phyloP scores from a whole-genome alignment of 2,113 vertebrate species.

The Phoenicopterus ruber region DNA sequence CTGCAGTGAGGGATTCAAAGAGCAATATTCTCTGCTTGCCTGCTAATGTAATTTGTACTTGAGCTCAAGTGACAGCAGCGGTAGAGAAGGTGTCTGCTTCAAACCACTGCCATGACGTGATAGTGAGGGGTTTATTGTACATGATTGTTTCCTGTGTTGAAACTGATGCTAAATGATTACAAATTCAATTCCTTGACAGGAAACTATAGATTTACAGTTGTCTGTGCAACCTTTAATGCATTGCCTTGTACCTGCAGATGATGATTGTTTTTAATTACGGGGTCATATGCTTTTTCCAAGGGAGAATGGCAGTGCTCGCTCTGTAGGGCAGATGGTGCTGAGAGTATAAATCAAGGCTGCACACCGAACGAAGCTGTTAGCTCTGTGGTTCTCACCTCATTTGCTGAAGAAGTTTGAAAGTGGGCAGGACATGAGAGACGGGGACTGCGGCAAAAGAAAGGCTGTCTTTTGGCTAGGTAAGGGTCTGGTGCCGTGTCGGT shows the following conservation, averaged over 20 bases:
- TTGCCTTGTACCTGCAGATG: neutral
- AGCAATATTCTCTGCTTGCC: neutral
- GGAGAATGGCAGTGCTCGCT: neutral
- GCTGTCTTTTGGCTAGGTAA: neutral
- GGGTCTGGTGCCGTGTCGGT: accelerated
- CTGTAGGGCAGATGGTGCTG: neutral
- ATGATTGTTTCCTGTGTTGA: neutral
- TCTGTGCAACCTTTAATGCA: neutral
- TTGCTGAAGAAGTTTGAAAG: neutral
- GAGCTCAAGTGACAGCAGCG: neutral
- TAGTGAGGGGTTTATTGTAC: neutral
- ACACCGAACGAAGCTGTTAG: neutral
- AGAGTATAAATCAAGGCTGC: neutral
- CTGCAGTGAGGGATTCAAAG: neutral
- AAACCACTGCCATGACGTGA: neutral
- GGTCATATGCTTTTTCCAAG: neutral
- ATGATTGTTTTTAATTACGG: slow-evolving; percentile 10
- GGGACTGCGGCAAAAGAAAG: neutral
- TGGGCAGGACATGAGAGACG: neutral
- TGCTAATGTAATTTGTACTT: slow-evolving; percentile 6
- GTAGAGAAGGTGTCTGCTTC: neutral
- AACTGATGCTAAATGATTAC: neutral
- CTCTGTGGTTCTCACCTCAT: neutral
- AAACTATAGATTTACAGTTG: neutral
- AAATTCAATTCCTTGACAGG: neutral